A percentile compares a stretch with the other conserved stretches of the same genome.
These are phyloP conservation scores for Ochlodes sylvanus DNA, from an alignment of 2,888 invertebrate genomes.

Conservation along the genomic window DNA sequence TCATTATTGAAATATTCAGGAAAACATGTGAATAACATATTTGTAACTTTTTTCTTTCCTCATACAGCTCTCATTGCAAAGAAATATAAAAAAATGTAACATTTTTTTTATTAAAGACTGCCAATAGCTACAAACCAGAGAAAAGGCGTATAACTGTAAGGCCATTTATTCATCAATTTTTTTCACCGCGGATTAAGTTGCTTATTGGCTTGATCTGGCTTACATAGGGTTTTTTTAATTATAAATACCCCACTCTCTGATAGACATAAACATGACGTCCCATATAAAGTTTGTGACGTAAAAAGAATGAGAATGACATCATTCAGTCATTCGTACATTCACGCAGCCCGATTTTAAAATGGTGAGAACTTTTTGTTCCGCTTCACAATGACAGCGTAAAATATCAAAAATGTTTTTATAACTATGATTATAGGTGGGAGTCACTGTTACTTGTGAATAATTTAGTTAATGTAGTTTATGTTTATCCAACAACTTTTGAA, in stretches of 20 bases:
- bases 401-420: background rate
- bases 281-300: constrained; percentile 15
- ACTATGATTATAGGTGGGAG: background rate
- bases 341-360: background rate
- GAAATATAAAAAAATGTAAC: too few species aligned
- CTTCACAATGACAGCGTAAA: background rate
- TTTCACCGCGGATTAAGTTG: too few species aligned
- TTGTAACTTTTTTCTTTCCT: too few species aligned
- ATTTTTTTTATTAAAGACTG: too few species aligned
- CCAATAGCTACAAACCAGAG: too few species aligned
- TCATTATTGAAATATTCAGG: too few species aligned
- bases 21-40: too few species aligned
- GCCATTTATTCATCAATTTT: too few species aligned
- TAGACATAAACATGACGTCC: constrained; percentile 20
- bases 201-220: background rate
- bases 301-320: constrained; percentile 27
- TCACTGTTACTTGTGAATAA: background rate
- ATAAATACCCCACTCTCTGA: background rate
- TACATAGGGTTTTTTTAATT: background rate
- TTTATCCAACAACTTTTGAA: background rate
- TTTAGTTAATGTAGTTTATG: background rate
- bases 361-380: background rate
- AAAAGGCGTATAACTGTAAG: too few species aligned
- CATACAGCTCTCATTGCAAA: too few species aligned
- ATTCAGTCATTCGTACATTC: constrained; percentile 13